Base-by-base conservation (phyloP, 2,113 vertebrate genomes). In the Suricata suricatta region DNA sequence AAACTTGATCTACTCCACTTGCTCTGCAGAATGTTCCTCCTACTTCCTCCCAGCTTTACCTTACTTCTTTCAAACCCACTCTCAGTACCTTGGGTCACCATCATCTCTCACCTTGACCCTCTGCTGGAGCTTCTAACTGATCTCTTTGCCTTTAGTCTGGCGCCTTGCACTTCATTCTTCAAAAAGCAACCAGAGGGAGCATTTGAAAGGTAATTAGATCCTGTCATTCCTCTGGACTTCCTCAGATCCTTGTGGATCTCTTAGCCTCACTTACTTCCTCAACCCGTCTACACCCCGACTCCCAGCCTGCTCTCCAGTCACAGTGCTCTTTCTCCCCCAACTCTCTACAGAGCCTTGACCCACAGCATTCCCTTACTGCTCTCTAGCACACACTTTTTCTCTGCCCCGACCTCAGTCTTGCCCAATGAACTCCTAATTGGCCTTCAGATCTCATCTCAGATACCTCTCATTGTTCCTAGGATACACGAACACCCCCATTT, bases 201-300 rank as follows among this genome's bases (percentile, higher is more conserved):
- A 81, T 91, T 87, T 79, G 91, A 84, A 82, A 93, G 71, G 41
- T 38, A 44, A 38, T 77, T 44, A 7, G 79, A 41, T 88, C 41
- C 57, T 52, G 2, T 38, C 31, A 60, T 74, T 71, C 23, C 25
- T 33, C 47, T 81, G n/a, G 41, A 41, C 66, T 83, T 60, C 52
- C 41, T 7, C 19, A 82, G 27, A 57, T 8, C 47, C 79, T 57
- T 2, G 12, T 57, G 54, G 5, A 71, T 50, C 84, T 79, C 29
- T 83, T 8, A 92, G 35, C n/a, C 47, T 60, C 47, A 6, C 33
- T 33, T 76, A 6, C 33, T 33, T 76, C 16, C n/a, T 38, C 31
- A 3, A 35, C 17, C 6, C 3, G 5, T 38, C 41, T 41, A 27
- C 72, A 27, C 0, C 72, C 25, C 14, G 10, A 7, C 0, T 14